Evolutionary conservation across 2,113 vertebrate genomes (phyloP), one percentile per base, ranked within the genome.

Genomic region (Campylorhamphus procurvoides): DNA sequence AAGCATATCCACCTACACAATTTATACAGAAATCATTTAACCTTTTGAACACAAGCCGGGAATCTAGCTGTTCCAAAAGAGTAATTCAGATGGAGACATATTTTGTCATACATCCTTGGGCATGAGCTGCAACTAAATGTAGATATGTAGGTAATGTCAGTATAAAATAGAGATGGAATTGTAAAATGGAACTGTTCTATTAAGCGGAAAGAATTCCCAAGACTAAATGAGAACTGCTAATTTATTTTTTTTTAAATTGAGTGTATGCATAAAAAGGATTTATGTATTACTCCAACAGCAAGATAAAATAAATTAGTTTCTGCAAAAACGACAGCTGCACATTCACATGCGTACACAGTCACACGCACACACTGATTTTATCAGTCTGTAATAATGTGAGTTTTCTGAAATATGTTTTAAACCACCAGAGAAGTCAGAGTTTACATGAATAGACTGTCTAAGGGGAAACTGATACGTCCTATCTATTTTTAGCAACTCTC

Each of bases 221-320:
- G 44, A 29, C 52, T 84, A 92, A 85, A 66, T 64, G 20, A 69
- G 39, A 89, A 64, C 22, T 33, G 7, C 39, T 68, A 58, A 24
- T 83, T 94, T 47, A 85, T 91, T 74, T 87, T 23, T 84, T 82
- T 85, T 82, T 85, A 5, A 92, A 52, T 55, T 46, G 33, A 52
- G 16, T 93, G 66, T 92, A 52, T 89, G 75, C 74, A 84, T 74
- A 79, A 84, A 44, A 90, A 81, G 29, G 33, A 83, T 78, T 69
- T 93, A 63, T 78, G 75, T 81, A 53, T 77, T 79, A 72, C 66
- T 97, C 28, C 50, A 92, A 87, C 9, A 94, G 33, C 75, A 89
- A 86, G 75, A 92, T 80, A 96, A 97, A 97, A 97, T 98, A 97
- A 97, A 97, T 97, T 95, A 97, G 56, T 93, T 97, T 96, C 85